Evolutionary conservation across 2,113 vertebrate genomes (phyloP), one percentile per base, ranked within the genome.

Genomic region (Microcebus lehilahytsara): DNA sequence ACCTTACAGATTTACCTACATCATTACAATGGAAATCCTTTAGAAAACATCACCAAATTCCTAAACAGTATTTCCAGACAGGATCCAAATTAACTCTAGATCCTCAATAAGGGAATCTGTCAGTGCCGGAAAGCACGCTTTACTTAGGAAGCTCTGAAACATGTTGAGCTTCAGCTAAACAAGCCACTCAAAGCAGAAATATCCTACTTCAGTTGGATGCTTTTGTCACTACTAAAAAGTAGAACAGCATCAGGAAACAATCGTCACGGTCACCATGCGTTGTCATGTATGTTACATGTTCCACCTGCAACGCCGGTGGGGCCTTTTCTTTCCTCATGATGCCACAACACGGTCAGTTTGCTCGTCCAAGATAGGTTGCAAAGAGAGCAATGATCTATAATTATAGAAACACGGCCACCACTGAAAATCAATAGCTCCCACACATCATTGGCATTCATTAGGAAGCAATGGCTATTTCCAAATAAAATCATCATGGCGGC

Each of bases 121-220:
- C 4, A 1, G 22, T 5, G 17, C 9, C 22, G 42, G 75, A 34
- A 67, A 58, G 58, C 46, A 0, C 0, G 3, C 25, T 46, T 34
- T 12, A 11, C 4, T 3, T 9, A 4, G 23, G 32, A 34, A 9
- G 25, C 17, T 10, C 23, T 71, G 37, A 9, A 6, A 42, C 7
- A 17, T 0, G 11, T 56, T 3, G 1, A 20, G 40, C 42, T 64
- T 3, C 1, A 25, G 40, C 42, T 49, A 9, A 32, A 13, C 2
- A 40, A 51, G 37, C n/a, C 25, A n/a, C 1, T 27, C 2, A 2
- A 27, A 13, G 42, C 27, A 53, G 12, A 67, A 37, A 20, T 3
- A 25, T 0, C 5, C 3, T 2, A 8, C 19, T 22, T 53, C 1
- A 1, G 4, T 8, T 2, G 40, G 49, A 32, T 2, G 25, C 2